Percentiles rank a stretch among this genome's conserved stretches.
phyloP scores from a whole-genome alignment of 2,888 invertebrate genomes.

The Nycteola revayana region DNA sequence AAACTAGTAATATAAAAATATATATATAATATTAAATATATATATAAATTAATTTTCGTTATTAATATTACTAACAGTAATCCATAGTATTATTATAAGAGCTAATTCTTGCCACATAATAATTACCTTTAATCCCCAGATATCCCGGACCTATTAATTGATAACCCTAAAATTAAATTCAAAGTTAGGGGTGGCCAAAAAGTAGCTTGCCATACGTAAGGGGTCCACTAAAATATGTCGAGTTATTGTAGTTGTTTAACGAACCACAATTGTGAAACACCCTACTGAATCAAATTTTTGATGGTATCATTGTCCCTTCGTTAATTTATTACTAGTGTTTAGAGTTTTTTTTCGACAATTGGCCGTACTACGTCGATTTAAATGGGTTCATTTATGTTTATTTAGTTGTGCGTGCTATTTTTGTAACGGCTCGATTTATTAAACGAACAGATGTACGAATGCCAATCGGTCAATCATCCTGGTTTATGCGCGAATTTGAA shows the following conservation, averaged over 20 bases:
- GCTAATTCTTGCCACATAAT: too few species aligned
- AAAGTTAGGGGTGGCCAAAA: conserved; percentile 43
- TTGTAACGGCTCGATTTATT: neutral
- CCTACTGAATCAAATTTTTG: conserved; percentile 65
- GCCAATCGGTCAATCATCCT: neutral
- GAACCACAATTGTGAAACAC: conserved; percentile 73
- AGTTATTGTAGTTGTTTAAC: conserved; percentile 63
- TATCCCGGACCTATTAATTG: conserved; percentile 6
- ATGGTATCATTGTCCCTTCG: conserved; percentile 47
- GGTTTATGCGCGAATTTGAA: too few species aligned
- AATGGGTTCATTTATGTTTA: conserved; percentile 13
- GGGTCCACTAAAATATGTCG: conserved; percentile 54
- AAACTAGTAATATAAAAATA: too few species aligned
- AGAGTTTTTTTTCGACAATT: conserved; percentile 28
- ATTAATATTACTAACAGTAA: too few species aligned
- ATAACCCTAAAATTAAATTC: conserved; percentile 25
- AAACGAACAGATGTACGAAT: conserved; percentile 14
- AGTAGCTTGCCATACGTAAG: conserved; percentile 45
- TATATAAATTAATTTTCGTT: too few species aligned
- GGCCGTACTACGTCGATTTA: conserved; percentile 21
- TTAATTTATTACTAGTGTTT: conserved; percentile 57
- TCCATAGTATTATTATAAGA: too few species aligned
- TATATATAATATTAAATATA: too few species aligned
- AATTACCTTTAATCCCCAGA: too few species aligned
- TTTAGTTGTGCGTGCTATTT: conserved; percentile 8